These are phyloP conservation scores for Sebastes cheni DNA, from an alignment of 2,797 vertebrate species.

Conservation along the genomic window DNA sequence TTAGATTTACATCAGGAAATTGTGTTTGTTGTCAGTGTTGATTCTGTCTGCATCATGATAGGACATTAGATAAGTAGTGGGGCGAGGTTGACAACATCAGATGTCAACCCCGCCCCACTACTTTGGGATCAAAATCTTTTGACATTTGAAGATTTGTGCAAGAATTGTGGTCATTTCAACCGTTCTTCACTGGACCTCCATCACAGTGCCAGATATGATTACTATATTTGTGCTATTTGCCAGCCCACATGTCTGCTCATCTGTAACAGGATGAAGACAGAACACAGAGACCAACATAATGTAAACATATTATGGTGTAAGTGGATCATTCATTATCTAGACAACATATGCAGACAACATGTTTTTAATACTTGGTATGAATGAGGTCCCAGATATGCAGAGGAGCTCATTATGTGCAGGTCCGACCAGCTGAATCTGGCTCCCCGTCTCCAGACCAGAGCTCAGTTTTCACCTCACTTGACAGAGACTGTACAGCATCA, in stretches of 20 bases:
- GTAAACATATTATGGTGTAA: slow-evolving; percentile 8
- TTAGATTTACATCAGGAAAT: not conserved
- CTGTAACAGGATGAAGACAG: not conserved
- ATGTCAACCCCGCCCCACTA: too few relatives aligned
- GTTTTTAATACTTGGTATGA: slow-evolving; percentile 7
- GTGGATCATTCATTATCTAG: slow-evolving; percentile 6
- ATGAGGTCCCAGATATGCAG: slow-evolving; percentile 30
- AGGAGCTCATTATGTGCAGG: slow-evolving; percentile 36
- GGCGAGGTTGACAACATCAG: too few relatives aligned
- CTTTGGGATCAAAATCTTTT: too few relatives aligned
- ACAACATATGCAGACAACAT: not conserved
- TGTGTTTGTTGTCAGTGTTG: not conserved
- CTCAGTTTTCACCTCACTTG: slow-evolving; percentile 34
- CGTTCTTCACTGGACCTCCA: not conserved
- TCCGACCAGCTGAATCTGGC: slow-evolving; percentile 40
- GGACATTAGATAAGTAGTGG: not conserved
- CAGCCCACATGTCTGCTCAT: not conserved
- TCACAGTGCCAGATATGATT: not conserved
- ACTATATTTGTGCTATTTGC: not conserved
- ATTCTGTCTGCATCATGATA: not conserved
- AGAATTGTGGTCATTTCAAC: not conserved
- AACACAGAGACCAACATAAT: not conserved
- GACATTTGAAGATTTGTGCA: too few relatives aligned
- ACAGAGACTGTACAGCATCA: slow-evolving; percentile 18
- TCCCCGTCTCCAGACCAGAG: slow-evolving; percentile 10